phyloP scores from a whole-genome alignment of 2,888 invertebrate genomes.

The Galerucella nymphaeae region DNA sequence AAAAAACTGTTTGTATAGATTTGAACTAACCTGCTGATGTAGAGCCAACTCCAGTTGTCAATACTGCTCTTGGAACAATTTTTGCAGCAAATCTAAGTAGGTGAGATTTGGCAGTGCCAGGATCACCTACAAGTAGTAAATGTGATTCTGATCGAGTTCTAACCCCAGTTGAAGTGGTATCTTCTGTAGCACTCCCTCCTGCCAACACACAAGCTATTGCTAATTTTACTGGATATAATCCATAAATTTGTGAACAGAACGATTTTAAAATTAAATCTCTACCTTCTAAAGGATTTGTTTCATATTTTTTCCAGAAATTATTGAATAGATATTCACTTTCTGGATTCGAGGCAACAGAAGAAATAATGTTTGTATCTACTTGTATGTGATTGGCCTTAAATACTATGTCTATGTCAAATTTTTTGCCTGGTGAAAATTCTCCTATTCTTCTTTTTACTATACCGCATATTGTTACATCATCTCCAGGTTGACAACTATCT shows the following conservation, averaged over 20 bases:
- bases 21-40: conserved; percentile 75
- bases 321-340: conserved; percentile 78
- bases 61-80: conserved; percentile 78
- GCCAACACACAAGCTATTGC: conserved; percentile 78
- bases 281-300: conserved; percentile 74
- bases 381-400: conserved; percentile 79
- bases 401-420: conserved; percentile 77
- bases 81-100: conserved; percentile 75
- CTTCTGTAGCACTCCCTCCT: conserved; percentile 69
- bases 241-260: conserved; percentile 90
- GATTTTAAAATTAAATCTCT: conserved; percentile 83
- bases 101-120: conserved; percentile 91
- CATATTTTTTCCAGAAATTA: conserved; percentile 78
- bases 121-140: conserved; percentile 87
- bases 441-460: conserved; percentile 81
- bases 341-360: conserved; percentile 68
- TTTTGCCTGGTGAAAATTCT: conserved; percentile 69
- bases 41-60: conserved; percentile 88
- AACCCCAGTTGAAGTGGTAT: conserved; percentile 59
- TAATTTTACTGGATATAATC: conserved; percentile 87
- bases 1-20: not conserved
- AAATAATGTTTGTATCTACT: conserved; percentile 69
- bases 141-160: conserved; percentile 82
- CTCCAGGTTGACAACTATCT: conserved; percentile 88
- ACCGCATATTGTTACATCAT: conserved; percentile 86